Base-by-base conservation (phyloP, 2,888 invertebrate genomes). In the Xylota sylvarum region DNA sequence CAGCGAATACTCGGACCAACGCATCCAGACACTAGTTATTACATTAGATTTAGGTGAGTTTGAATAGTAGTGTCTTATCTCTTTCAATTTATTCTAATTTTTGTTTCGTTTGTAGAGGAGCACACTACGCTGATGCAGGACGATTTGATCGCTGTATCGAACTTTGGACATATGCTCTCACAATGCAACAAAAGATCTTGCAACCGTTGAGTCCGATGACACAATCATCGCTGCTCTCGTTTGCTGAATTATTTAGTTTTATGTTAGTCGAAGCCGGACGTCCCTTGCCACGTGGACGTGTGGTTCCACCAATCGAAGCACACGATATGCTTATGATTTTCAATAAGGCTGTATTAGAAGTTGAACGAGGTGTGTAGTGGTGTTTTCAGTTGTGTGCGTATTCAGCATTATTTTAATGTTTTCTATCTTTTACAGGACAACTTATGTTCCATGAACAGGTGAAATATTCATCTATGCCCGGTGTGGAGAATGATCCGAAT, bases 21-120 rank as follows among this genome's bases (percentile, higher is more conserved):
- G 7, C 98, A 99, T 94, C 98, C 98, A 0, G 98, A 98, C 93
- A 98, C 98, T 55, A 97, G 97, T 90, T 98, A 98, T 93, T 98
- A 98, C 93, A 98, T 99, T 89, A 95, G 98, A 17, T 98, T 97
- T 93, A 90, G 92, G 92, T 92, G 70, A 43, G 87, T 30, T 7
- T 14, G 17, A 12, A 23, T 30, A 62, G 2, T 7, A 9, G 10
- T 35, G 23, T 23, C 23, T 52, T 10, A 5, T 1, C n/a, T 1
- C 12, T 30, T 43, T 48, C n/a, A n/a, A 19, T 19, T 50, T 80
- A 52, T 6, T 62, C 17, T 10, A 10, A 23, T 58, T 5, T 14
- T 2, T 17, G 2, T 19, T 32, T 56, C 5, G 27, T 50, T 80
- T 87, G 12, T 52, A 94, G 98, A 90, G 97, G 97, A 82, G 97